Evolutionary conservation across 2,113 vertebrate genomes (phyloP), one percentile per base, ranked within the genome.

Genomic region (Cyrtonyx montezumae): DNA sequence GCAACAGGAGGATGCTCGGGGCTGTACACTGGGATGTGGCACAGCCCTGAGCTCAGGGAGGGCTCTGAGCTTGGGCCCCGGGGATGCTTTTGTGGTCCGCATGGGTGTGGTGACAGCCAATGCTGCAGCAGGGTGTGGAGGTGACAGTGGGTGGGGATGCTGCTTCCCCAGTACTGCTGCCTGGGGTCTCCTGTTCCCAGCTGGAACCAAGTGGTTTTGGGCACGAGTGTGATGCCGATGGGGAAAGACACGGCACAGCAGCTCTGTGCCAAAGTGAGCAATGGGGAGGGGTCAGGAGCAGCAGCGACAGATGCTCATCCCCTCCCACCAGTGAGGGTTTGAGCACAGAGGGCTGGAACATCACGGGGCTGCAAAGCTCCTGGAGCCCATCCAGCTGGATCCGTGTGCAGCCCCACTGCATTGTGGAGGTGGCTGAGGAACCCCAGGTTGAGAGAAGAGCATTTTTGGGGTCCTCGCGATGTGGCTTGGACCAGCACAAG

Each of bases 371-470:
- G 58, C 51, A 42, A 69, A 55, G 8, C 42, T 84, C 65, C 69
- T 9, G 61, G 14, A 67, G 42, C 46, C 78, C 42, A 48, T 34
- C 30, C 43, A 48, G 53, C 55, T 67, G 0, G 1, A 36, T 7
- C 28, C 9, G 1, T 21, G 23, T 21, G 26, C n/a, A 30, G 26
- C 43, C 1, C 0, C 9, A 34, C 48, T 53, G 40, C 6, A 0
- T 66, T 88, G 79, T 1, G 9, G 68, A 49, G 77, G 8, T 11
- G 42, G 10, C 0, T 0, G 4, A 58, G 34, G 18, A 23, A 36
- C 16, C 55, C 0, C 0, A n/a, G 43, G 36, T 26, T 21, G 42
- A 8, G 14, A 43, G 9, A 66, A 37, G 25, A 69, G 20, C 55
- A 58, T 36, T 32, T 32, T 2, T 1, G 0, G 20, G 6, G 6